These are phyloP conservation scores for Papilio protenor DNA, from an alignment of 2,888 invertebrate genomes.

Conservation along the genomic window DNA sequence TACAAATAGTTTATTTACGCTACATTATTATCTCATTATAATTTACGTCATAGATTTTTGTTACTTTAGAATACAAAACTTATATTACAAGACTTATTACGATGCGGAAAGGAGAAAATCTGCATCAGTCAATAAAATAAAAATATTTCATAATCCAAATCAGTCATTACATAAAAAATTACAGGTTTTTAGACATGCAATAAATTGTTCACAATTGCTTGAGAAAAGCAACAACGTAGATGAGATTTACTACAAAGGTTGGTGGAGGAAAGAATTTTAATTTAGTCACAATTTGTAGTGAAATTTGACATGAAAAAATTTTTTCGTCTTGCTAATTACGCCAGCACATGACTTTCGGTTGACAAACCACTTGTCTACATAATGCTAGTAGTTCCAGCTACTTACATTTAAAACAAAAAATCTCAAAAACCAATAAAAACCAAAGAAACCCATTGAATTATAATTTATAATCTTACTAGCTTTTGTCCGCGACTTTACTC, in stretches of 20 bases:
- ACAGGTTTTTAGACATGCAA: not conserved
- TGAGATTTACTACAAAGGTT: not conserved
- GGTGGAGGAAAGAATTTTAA: not conserved
- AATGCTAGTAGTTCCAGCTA: slow-evolving; percentile 6
- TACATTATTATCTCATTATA: slow-evolving; percentile 35
- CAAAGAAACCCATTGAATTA: no score
- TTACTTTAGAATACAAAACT: not conserved
- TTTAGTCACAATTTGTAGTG: not conserved
- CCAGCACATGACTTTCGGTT: no score
- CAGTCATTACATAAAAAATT: not conserved
- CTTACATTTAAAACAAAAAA: not conserved
- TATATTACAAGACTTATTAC: slow-evolving; percentile 2
- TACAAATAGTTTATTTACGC: slow-evolving; percentile 48
- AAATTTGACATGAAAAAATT: not conserved
- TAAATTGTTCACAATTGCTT: not conserved
- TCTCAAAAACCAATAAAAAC: not conserved
- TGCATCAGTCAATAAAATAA: not conserved
- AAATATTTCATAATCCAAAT: not conserved
- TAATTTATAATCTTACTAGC: no score
- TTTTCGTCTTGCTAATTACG: no score
- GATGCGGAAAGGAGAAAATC: not conserved
- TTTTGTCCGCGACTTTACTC: no score
- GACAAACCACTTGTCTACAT: not conserved
- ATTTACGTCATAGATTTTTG: slow-evolving; percentile 39
- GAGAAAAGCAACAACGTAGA: not conserved